A percentile compares a stretch with the other conserved stretches of the same genome.
Evolutionary conservation across 2,797 vertebrate species (phyloP).

Genomic region (Acanthornis magna): DNA sequence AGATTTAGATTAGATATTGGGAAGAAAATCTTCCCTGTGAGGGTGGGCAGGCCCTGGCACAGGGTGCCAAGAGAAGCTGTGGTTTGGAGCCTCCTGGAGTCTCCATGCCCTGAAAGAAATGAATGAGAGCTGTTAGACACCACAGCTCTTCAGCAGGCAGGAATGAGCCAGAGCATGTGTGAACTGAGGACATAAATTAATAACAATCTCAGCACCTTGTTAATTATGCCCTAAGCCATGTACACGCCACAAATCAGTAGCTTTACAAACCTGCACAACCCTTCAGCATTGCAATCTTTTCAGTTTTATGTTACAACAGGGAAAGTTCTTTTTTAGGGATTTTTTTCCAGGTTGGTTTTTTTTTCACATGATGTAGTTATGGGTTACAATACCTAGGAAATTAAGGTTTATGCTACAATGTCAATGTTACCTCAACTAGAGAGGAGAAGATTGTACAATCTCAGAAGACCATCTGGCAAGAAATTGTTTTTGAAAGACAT

Average conservation of each 20-base stretch:
- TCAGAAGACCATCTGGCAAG: constrained; percentile 23
- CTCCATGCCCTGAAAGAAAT: not conserved
- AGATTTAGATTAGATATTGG: not conserved
- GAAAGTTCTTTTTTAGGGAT: not conserved
- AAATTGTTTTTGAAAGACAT: constrained; percentile 21
- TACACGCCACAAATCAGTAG: not conserved
- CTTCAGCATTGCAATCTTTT: not conserved
- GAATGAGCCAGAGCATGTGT: not conserved
- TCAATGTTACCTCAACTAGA: not conserved
- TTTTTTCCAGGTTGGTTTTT: not conserved
- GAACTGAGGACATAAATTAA: not conserved
- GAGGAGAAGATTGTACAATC: not conserved
- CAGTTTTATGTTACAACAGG: not conserved
- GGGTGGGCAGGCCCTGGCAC: not conserved
- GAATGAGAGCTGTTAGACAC: not conserved
- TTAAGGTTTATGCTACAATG: not conserved
- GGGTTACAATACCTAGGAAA: not conserved
- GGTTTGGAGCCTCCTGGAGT: not conserved
- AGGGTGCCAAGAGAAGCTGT: not conserved
- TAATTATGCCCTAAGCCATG: not conserved
- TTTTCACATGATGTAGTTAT: not conserved
- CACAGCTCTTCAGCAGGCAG: not conserved
- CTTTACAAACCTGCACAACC: not conserved
- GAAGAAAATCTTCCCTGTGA: not conserved
- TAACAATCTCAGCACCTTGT: not conserved